phyloP scores from a whole-genome alignment of 2,797 vertebrate genomes.

The Acrossocheilus wenchowensis region DNA sequence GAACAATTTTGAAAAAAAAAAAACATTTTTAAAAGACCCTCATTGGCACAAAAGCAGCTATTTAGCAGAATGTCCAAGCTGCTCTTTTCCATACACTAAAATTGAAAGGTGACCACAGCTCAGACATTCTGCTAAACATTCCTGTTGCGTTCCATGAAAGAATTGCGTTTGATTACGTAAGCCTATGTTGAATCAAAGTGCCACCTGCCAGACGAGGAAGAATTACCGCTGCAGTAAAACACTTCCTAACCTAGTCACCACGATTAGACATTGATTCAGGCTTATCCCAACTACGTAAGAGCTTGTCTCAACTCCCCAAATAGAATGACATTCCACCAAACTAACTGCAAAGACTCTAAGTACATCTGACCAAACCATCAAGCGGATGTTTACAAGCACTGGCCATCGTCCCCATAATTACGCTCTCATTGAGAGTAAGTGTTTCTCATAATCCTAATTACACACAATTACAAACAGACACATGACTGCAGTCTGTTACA shows the following conservation, averaged over 20 bases:
- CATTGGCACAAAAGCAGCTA: background rate
- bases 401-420: constrained; percentile 10
- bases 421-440: constrained; percentile 1
- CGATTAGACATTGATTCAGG: constrained; percentile 28
- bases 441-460: constrained; percentile 31
- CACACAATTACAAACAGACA: constrained; percentile 12
- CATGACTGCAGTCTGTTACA: background rate
- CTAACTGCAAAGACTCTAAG: background rate
- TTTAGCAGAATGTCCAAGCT: constrained; percentile 2
- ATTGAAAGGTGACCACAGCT: background rate
- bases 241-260: constrained; percentile 23
- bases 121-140: background rate
- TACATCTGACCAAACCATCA: constrained; percentile 5
- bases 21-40: background rate
- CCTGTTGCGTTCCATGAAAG: background rate
- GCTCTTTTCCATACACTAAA: background rate
- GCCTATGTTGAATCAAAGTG: background rate
- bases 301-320: constrained; percentile 29
- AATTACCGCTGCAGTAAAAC: background rate
- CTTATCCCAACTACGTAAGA: constrained; percentile 19
- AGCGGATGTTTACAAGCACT: constrained; percentile 2
- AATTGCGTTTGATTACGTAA: constrained; percentile 11
- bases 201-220: constrained; percentile 14
- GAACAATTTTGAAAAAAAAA: background rate
- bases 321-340: background rate